A percentile compares a stretch with the other conserved stretches of the same genome.
Conservation (phyloP, 2,888 invertebrate species). For the Ennomos erosarius region DNA sequence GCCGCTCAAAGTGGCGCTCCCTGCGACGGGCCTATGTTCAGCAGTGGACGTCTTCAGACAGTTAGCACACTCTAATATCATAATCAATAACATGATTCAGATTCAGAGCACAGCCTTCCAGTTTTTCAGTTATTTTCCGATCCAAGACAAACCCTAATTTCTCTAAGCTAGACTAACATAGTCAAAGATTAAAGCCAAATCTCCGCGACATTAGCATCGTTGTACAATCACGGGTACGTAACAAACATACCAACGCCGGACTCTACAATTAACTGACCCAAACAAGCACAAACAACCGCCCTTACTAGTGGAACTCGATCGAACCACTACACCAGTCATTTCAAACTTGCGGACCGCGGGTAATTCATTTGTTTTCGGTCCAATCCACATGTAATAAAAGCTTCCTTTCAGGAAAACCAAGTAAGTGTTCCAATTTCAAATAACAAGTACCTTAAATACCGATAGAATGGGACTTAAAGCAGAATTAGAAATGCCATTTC, state of each 20-base stretch:
- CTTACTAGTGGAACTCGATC: constrained; percentile 30
- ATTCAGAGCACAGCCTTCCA: neutral
- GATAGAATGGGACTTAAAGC: too few species aligned
- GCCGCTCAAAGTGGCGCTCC: too few species aligned
- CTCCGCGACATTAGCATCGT: constrained; percentile 25
- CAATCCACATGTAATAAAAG: too few species aligned
- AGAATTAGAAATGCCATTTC: too few species aligned
- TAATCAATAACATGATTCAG: neutral
- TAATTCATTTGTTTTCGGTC: too few species aligned
- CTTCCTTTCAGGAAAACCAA: too few species aligned
- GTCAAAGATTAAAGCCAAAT: constrained; percentile 1
- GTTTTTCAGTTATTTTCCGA: neutral
- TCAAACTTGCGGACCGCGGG: too few species aligned
- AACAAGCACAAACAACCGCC: constrained; percentile 43
- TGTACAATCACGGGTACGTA: constrained; percentile 41
- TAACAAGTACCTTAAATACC: too few species aligned
- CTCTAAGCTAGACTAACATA: neutral
- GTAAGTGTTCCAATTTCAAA: too few species aligned
- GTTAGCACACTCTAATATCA: neutral
- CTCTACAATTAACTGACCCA: constrained; percentile 47
- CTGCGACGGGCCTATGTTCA: too few species aligned
- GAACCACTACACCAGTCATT: too few species aligned
- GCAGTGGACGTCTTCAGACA: too few species aligned
- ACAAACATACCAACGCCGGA: constrained; percentile 43
- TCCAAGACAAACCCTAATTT: neutral